Base-by-base conservation (phyloP, 2,113 vertebrate species). In the human (Homo sapiens) region DNA sequence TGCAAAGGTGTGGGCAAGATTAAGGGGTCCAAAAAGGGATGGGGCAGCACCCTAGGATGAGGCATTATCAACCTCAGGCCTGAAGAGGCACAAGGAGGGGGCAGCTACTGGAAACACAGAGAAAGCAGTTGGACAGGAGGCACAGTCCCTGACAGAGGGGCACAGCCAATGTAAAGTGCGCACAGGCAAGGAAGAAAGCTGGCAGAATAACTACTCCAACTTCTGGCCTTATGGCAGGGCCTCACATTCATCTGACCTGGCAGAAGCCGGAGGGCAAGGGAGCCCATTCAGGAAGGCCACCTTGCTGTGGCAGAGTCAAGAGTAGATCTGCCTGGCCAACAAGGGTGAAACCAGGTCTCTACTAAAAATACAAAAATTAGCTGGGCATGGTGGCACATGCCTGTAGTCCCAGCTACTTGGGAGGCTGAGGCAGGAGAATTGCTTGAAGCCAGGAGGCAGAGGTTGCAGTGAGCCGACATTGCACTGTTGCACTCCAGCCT, bases 1-100 rank as follows among this genome's bases (percentile, higher is more conserved):
- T 73, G 59, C 30, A 43, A 59, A 43, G 35, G 9, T 4, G 13
- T 25, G 38, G 22, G 30, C 13, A 45, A 35, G 66, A 78, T 27
- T 5, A 20, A 48, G 76, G 16, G 20, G 59, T 66, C 64, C 22
- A n/a, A 35, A 0, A 5, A 12, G 9, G 35, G 38, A 55, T 0
- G 1, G 11, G 6, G 4, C 4, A n/a, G 38, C 11, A 59, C 13
- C 3, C 16, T 8, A 8, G 35, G 7, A 5, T 6, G 14, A 32
- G 13, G 14, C 35, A 27, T 8, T 3, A 1, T 6, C 22, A 13
- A 30, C 35, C 43, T 27, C 13, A 30, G 50, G 43, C 45, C 55
- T 59, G 22, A n/a, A 22, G 9, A 17, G 45, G 45, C 11, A 18
- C 32, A 6, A 25, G 35, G 79, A 35, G 5, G 35, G 10, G 20